A percentile compares a stretch with the other conserved stretches of the same genome.
phyloP scores from a whole-genome alignment of 2,797 vertebrate genomes.

The Diplodus sargus region DNA sequence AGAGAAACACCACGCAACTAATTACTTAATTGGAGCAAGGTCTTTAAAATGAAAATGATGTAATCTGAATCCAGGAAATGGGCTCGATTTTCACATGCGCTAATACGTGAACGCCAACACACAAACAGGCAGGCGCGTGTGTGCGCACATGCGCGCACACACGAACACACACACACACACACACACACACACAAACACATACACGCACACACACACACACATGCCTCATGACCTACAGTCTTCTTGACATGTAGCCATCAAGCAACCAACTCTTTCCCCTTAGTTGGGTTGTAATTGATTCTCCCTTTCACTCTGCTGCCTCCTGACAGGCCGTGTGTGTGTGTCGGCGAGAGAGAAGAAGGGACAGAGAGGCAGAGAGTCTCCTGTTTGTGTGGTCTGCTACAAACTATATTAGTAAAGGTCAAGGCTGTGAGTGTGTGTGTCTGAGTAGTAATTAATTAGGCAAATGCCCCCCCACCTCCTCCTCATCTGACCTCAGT shows the following conservation, averaged over 20 bases:
- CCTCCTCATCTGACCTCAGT: constrained; percentile 84
- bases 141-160: constrained; percentile 21
- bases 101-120: constrained; percentile 52
- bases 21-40: constrained; percentile 87
- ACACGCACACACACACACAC: constrained; percentile 36
- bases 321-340: constrained; percentile 48
- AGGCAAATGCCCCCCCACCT: constrained; percentile 74
- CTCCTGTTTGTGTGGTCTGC: constrained; percentile 72
- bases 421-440: constrained; percentile 70
- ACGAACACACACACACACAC: constrained; percentile 31
- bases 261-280: constrained; percentile 66
- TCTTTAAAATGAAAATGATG: constrained; percentile 87
- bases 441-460: constrained; percentile 80
- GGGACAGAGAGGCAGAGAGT: constrained; percentile 38
- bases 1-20: constrained; percentile 83
- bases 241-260: constrained; percentile 76
- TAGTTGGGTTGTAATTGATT: constrained; percentile 79
- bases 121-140: constrained; percentile 23
- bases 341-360: constrained; percentile 26
- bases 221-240: constrained; percentile 69
- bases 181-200: constrained; percentile 6
- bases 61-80: constrained; percentile 82
- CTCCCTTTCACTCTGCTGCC: constrained; percentile 66
- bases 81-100: constrained; percentile 63
- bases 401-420: constrained; percentile 79